Evolutionary conservation across 2,797 vertebrate species (phyloP).

Genomic region (Falco biarmicus): DNA sequence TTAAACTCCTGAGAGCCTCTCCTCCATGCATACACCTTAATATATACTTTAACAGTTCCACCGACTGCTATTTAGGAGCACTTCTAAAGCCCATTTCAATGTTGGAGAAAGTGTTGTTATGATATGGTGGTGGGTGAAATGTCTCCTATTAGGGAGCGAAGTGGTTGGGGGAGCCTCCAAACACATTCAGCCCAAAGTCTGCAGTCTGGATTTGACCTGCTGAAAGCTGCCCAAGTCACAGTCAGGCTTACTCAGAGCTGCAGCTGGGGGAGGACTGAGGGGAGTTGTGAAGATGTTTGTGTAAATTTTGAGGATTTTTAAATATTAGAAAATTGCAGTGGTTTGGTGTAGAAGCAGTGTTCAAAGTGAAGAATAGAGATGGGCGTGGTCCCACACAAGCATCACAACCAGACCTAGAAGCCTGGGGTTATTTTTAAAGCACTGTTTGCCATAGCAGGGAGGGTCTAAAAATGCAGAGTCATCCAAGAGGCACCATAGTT

Average conservation of each 20-base stretch:
- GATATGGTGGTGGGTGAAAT: not conserved
- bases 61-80: not conserved
- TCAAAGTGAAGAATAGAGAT: not conserved
- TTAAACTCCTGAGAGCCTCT: not conserved
- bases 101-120: not conserved
- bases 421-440: not conserved
- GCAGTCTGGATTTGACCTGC: not conserved
- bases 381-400: too few species aligned
- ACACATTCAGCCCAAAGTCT: rapidly evolving
- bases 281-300: not conserved
- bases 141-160: not conserved
- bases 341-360: not conserved
- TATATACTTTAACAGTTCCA: not conserved
- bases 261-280: not conserved
- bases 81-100: not conserved
- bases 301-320: not conserved
- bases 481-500: rapidly evolving
- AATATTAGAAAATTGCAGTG: not conserved
- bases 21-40: not conserved
- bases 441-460: not conserved
- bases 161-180: not conserved
- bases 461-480: not conserved
- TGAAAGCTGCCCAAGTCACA: not conserved
- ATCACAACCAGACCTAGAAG: not conserved
- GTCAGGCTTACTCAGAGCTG: not conserved